Conservation (phyloP, 2,888 invertebrate species). For the Cosmorhoe ocellata region DNA sequence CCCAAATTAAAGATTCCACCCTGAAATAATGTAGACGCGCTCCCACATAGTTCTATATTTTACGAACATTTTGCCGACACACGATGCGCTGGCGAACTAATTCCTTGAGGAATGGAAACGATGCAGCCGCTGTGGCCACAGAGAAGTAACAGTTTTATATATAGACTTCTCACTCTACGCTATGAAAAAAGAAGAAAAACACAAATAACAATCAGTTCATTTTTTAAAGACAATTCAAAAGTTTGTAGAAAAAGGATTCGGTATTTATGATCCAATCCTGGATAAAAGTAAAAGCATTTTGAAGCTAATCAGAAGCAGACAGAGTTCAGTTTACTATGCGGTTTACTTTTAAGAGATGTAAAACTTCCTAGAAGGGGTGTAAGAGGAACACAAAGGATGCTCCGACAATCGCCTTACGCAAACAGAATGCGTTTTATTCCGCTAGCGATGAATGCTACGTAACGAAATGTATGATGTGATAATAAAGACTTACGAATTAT, state of each 20-base stretch:
- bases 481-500: too few species aligned
- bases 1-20: too few species aligned
- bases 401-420: slow-evolving; percentile 26
- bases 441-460: not conserved
- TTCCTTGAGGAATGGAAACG: slow-evolving; percentile 45
- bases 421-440: slow-evolving; percentile 26
- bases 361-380: not conserved
- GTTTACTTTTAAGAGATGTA: not conserved
- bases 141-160: not conserved
- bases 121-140: slow-evolving; percentile 24
- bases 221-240: too few species aligned
- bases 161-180: not conserved
- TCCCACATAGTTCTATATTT: too few species aligned
- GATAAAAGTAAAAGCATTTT: too few species aligned
- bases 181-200: not conserved
- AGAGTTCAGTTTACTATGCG: not conserved
- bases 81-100: slow-evolving; percentile 38
- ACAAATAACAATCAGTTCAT: too few species aligned
- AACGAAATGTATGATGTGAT: not conserved
- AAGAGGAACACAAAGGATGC: slow-evolving; percentile 12
- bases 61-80: slow-evolving; percentile 6
- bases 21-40: too few species aligned
- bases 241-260: too few species aligned
- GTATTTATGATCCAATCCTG: too few species aligned
- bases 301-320: not conserved